phyloP scores from a whole-genome alignment of 2,888 invertebrate genomes.

The Serripes groenlandicus region DNA sequence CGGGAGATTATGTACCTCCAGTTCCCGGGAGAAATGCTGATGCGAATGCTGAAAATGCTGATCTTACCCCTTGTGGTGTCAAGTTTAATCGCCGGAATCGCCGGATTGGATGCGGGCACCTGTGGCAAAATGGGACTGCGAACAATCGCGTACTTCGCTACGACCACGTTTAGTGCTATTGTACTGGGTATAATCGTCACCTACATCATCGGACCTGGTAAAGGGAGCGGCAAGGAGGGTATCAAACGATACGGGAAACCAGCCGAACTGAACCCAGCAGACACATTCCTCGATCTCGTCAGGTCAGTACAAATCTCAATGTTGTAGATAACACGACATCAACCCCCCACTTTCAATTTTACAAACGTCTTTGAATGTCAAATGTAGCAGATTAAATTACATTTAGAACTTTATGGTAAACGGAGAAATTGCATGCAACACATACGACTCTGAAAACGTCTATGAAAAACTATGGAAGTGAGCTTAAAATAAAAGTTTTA shows the following conservation, averaged over 20 bases:
- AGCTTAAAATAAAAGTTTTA: too few relatives aligned
- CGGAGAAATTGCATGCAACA: neutral
- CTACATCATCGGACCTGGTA: constrained; percentile 93
- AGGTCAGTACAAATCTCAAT: constrained; percentile 89
- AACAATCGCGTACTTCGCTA: constrained; percentile 96
- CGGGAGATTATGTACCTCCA: constrained; percentile 97
- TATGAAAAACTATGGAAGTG: too few relatives aligned
- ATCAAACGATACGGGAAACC: constrained; percentile 77
- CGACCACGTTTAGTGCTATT: constrained; percentile 96
- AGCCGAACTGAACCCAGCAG: constrained; percentile 90
- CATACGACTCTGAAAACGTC: too few relatives aligned
- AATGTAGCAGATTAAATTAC: too few relatives aligned
- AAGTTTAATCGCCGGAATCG: constrained; percentile 95
- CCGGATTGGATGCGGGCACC: constrained; percentile 95
- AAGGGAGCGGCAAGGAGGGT: constrained; percentile 69
- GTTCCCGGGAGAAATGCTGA: constrained; percentile 97
- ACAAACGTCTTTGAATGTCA: too few relatives aligned
- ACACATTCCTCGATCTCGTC: constrained; percentile 96
- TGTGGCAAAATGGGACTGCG: constrained; percentile 95
- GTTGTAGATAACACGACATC: too few relatives aligned
- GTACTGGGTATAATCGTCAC: constrained; percentile 96
- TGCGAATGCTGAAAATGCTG: constrained; percentile 97
- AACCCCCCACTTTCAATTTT: too few relatives aligned
- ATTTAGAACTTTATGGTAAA: neutral
- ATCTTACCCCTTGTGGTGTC: constrained; percentile 95